A percentile compares a stretch with the other conserved stretches of the same genome.
These are phyloP conservation scores for Zaprionus davidi DNA, from an alignment of 1,140 invertebrate species.

Conservation along the genomic window DNA sequence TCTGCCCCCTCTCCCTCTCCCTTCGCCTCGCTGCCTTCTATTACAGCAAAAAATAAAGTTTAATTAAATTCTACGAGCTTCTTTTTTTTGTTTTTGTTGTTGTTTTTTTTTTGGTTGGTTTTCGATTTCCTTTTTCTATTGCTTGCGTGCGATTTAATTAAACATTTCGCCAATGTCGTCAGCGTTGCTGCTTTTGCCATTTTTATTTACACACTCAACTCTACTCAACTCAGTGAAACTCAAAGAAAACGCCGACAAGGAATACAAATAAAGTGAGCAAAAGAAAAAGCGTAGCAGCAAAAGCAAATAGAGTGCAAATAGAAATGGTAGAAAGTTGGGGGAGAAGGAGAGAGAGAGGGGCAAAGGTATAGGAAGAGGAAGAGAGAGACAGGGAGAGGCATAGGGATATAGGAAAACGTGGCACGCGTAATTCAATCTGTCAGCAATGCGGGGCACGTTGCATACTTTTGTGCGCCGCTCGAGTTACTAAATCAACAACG, in stretches of 20 bases:
- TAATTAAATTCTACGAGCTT: constrained; percentile 70
- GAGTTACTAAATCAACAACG: constrained; percentile 73
- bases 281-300: constrained; percentile 36
- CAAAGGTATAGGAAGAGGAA: background rate
- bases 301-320: constrained; percentile 34
- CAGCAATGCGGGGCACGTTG: constrained; percentile 61
- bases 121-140: constrained; percentile 64
- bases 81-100: background rate
- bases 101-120: constrained; percentile 46
- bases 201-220: constrained; percentile 39
- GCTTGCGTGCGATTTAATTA: constrained; percentile 68
- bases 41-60: constrained; percentile 59
- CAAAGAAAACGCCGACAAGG: constrained; percentile 14
- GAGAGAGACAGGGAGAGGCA: background rate
- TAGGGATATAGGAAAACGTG: constrained; percentile 35
- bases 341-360: background rate
- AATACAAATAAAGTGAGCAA: constrained; percentile 35
- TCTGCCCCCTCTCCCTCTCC: background rate
- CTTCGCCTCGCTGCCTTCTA: background rate
- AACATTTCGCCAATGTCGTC: constrained; percentile 64
- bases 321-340: background rate
- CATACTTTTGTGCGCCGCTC: constrained; percentile 51
- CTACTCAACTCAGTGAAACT: constrained; percentile 21
- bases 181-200: constrained; percentile 35
- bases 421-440: constrained; percentile 73